Conservation (phyloP, 2,797 vertebrate genomes). For the Pangasius djambal region DNA sequence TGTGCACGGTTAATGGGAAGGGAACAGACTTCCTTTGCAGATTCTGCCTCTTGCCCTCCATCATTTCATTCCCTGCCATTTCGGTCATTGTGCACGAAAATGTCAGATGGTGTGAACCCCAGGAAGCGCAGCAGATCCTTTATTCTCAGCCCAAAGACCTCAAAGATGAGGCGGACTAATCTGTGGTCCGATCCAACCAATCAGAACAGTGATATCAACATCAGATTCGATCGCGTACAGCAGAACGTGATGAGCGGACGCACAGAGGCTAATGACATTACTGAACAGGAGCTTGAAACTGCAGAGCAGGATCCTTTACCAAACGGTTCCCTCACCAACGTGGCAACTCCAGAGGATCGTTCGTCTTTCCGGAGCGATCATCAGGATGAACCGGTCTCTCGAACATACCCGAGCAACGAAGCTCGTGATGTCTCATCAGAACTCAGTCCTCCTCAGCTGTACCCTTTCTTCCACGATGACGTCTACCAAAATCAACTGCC, state of each 20-base stretch:
- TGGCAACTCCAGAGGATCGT: neutral
- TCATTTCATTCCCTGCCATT: neutral
- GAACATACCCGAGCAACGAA: neutral
- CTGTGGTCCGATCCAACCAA: slow-evolving; percentile 11
- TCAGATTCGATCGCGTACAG: neutral
- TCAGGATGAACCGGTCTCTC: neutral
- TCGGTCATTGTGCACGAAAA: neutral
- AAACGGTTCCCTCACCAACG: neutral
- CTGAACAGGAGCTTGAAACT: neutral
- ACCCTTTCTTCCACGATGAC: slow-evolving; percentile 47
- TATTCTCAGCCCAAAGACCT: slow-evolving; percentile 55
- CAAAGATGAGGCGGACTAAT: slow-evolving; percentile 64
- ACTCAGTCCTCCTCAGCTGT: slow-evolving; percentile 42
- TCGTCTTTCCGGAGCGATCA: neutral
- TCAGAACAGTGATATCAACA: slow-evolving; percentile 6
- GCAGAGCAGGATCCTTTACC: neutral
- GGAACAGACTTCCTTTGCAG: neutral
- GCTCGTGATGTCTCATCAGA: slow-evolving; percentile 2
- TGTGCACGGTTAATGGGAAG: neutral
- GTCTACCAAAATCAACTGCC: slow-evolving; percentile 19
- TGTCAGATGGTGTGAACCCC: slow-evolving; percentile 52
- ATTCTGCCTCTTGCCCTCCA: slow-evolving; percentile 44
- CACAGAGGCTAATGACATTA: neutral
- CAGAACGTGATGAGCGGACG: neutral
- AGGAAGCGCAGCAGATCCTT: slow-evolving; percentile 69